These are phyloP conservation scores for Epizoanthus rinbou DNA, from an alignment of 92 coral and sea anemone species.

Conservation along the genomic window DNA sequence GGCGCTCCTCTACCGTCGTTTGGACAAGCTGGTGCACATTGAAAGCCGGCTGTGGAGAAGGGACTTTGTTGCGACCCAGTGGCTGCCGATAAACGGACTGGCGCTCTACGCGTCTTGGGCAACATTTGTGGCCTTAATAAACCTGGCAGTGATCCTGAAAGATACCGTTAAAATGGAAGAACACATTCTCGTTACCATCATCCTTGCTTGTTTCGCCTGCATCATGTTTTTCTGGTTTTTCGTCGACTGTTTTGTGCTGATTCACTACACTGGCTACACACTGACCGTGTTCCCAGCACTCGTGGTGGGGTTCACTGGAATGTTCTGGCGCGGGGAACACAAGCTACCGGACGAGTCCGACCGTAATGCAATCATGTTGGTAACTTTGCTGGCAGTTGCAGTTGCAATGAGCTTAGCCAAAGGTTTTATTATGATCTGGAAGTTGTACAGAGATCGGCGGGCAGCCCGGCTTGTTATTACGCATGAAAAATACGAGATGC, in stretches of 20 bases:
- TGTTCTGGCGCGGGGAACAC: conserved; percentile 50
- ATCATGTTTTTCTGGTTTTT: conserved; percentile 80
- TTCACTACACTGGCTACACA: conserved; percentile 63
- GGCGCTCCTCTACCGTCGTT: conserved; percentile 71
- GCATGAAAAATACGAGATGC: conserved; percentile 55
- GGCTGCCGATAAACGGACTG: conserved; percentile 79
- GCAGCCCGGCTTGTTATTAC: conserved; percentile 47
- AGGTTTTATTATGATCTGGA: conserved; percentile 64
- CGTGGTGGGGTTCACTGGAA: conserved; percentile 80
- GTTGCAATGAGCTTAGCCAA: conserved; percentile 68
- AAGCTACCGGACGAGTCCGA: conserved; percentile 57
- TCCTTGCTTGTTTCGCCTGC: conserved; percentile 69
- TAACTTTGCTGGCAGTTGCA: conserved; percentile 64
- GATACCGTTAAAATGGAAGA: conserved; percentile 74
- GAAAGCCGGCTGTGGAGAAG: conserved; percentile 70
- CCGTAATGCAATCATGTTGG: conserved; percentile 74
- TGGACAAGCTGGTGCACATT: conserved; percentile 51
- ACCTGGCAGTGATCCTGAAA: conserved; percentile 68
- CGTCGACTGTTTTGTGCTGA: conserved; percentile 77
- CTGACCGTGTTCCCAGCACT: conserved; percentile 78
- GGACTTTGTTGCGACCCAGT: conserved; percentile 71
- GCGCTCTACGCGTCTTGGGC: conserved; percentile 90
- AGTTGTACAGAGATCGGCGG: conserved; percentile 58
- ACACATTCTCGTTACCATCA: conserved; percentile 68
- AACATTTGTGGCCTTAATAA: conserved; percentile 65